These are phyloP conservation scores for Spizaetus ornatus DNA, from an alignment of 2,113 vertebrate genomes.

Conservation along the genomic window DNA sequence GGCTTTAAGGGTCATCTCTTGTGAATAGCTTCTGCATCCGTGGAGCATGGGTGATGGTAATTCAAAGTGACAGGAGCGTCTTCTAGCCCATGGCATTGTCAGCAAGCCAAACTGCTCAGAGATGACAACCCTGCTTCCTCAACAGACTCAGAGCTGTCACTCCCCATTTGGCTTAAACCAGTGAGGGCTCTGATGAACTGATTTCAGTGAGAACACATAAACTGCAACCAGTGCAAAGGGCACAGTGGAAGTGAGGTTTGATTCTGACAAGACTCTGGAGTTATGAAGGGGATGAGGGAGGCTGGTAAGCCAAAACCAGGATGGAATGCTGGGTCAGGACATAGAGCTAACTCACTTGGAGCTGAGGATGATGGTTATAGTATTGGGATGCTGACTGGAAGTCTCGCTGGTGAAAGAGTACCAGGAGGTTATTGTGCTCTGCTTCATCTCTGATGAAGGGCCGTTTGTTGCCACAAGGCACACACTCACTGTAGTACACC, in stretches of 20 bases:
- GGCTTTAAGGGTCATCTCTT: background rate
- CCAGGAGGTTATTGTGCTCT: background rate
- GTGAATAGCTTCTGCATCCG: background rate
- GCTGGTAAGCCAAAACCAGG: background rate
- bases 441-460: background rate
- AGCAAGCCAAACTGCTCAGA: background rate
- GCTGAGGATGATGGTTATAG: background rate
- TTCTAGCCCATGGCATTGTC: background rate
- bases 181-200: background rate
- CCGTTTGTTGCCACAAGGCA: background rate
- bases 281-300: background rate
- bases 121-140: background rate
- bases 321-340: background rate
- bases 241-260: background rate
- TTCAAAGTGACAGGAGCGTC: constrained; percentile 5
- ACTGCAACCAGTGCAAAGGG: background rate
- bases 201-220: background rate
- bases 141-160: background rate
- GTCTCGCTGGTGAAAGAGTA: background rate
- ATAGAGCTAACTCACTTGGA: background rate
- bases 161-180: background rate
- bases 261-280: background rate
- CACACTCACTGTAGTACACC: background rate
- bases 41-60: background rate
- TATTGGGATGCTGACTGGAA: background rate